phyloP scores from a whole-genome alignment of 2,113 vertebrate genomes.

The Poeciliopsis prolifica region DNA sequence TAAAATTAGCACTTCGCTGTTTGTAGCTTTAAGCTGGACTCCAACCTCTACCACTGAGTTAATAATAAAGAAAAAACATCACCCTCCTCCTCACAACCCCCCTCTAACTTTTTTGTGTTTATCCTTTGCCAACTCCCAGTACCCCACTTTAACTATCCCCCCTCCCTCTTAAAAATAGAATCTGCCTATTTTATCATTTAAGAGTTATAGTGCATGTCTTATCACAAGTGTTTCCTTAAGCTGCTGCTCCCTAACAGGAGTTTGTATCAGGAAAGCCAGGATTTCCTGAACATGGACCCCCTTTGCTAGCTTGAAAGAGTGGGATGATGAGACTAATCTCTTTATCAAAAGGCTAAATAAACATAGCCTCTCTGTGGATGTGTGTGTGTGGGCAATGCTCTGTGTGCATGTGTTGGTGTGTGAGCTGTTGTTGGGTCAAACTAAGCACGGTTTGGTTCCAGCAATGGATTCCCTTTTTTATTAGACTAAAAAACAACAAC shows the following conservation, averaged over 20 bases:
- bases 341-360: constrained; percentile 84
- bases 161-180: background rate
- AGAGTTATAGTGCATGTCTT: constrained; percentile 26
- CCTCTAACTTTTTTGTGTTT: constrained; percentile 3
- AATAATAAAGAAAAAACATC: constrained; percentile 67
- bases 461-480: too few relatives aligned
- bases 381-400: constrained; percentile 17
- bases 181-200: background rate
- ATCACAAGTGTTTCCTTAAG: constrained; percentile 36
- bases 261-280: constrained; percentile 69
- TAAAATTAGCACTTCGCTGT: constrained; percentile 97
- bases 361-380: constrained; percentile 52
- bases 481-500: too few relatives aligned
- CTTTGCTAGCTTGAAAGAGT: constrained; percentile 62
- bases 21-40: constrained; percentile 85
- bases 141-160: background rate
- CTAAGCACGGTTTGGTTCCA: constrained; percentile 29
- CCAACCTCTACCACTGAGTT: constrained; percentile 80
- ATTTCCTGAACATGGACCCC: constrained; percentile 75
- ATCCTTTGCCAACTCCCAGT: background rate
- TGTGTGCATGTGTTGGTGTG: constrained; percentile 10
- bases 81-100: constrained; percentile 1
- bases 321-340: constrained; percentile 80
- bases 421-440: constrained; percentile 58
- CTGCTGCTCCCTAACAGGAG: constrained; percentile 39